phyloP scores from a whole-genome alignment of 1,140 invertebrate genomes.

The Zophobas morio region DNA sequence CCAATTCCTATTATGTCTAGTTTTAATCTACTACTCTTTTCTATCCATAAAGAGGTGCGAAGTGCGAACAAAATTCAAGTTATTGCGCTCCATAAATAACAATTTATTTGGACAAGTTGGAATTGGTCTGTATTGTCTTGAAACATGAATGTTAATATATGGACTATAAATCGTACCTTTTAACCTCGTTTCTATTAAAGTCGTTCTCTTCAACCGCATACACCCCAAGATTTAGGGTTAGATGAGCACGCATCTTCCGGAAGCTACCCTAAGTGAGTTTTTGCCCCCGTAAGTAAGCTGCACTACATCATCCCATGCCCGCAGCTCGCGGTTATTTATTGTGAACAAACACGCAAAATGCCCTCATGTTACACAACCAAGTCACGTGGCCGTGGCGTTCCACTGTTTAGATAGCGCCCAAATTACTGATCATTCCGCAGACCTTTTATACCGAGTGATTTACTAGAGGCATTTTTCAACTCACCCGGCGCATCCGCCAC shows the following conservation, averaged over 20 bases:
- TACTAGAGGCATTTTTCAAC: slow-evolving; percentile 33
- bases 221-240: slow-evolving; percentile 47
- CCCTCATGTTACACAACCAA: slow-evolving; percentile 49
- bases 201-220: slow-evolving; percentile 37
- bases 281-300: slow-evolving; percentile 29
- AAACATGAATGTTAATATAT: slow-evolving; percentile 48
- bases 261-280: slow-evolving; percentile 45
- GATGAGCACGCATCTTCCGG: slow-evolving; percentile 51
- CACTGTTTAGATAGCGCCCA: slow-evolving; percentile 45
- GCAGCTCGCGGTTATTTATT: slow-evolving; percentile 51
- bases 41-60: no score
- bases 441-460: slow-evolving; percentile 45
- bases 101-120: slow-evolving; percentile 32
- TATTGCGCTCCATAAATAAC: slow-evolving; percentile 14
- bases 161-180: slow-evolving; percentile 46
- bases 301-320: slow-evolving; percentile 32
- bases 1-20: no score
- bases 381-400: slow-evolving; percentile 45
- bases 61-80: background rate
- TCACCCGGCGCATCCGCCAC: slow-evolving; percentile 20
- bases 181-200: slow-evolving; percentile 46
- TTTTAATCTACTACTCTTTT: no score
- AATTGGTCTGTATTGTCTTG: slow-evolving; percentile 33
- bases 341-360: slow-evolving; percentile 52
- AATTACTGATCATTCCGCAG: slow-evolving; percentile 47